These are phyloP conservation scores for Rhynchophorus ferrugineus DNA, from an alignment of 1,140 invertebrate genomes.

Conservation along the genomic window DNA sequence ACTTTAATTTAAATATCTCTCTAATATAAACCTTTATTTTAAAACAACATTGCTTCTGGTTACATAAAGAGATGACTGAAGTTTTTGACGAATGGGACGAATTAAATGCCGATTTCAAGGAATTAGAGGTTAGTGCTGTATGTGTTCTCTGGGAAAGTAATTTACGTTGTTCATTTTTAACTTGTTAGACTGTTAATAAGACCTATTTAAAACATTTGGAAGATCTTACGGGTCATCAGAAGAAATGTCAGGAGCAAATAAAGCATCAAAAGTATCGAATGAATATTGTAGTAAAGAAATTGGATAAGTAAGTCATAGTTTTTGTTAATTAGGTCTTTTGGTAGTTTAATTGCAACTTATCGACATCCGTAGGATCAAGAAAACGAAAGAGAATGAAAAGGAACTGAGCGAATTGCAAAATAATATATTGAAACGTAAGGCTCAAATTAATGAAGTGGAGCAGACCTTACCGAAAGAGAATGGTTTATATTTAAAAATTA, in stretches of 20 bases:
- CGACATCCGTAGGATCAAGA: constrained; percentile 41
- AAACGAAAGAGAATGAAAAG: constrained; percentile 43
- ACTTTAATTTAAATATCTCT: too few relatives aligned
- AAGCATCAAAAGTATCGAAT: constrained; percentile 85
- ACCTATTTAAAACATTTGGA: constrained; percentile 78
- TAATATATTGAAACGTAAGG: constrained; percentile 67
- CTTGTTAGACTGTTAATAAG: constrained; percentile 65
- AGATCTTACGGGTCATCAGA: constrained; percentile 72
- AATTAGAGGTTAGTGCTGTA: constrained; percentile 54
- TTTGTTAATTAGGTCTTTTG: not conserved
- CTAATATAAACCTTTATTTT: too few relatives aligned
- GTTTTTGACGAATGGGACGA: constrained; percentile 66
- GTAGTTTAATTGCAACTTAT: constrained; percentile 7
- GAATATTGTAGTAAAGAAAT: constrained; percentile 64
- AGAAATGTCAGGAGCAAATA: constrained; percentile 81
- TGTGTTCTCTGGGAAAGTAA: constrained; percentile 10
- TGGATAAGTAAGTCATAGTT: constrained; percentile 66
- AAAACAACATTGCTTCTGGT: too few relatives aligned
- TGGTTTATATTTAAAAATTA: constrained; percentile 86
- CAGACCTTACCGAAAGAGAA: constrained; percentile 79
- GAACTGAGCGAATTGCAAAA: constrained; percentile 55
- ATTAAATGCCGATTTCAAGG: constrained; percentile 65
- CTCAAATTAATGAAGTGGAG: constrained; percentile 76
- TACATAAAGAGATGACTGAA: constrained; percentile 30
- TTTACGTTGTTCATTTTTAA: constrained; percentile 15